Conservation (phyloP, 37 sponge, comb jelly and placozoan genomes). For the Ephydatia muelleri region DNA sequence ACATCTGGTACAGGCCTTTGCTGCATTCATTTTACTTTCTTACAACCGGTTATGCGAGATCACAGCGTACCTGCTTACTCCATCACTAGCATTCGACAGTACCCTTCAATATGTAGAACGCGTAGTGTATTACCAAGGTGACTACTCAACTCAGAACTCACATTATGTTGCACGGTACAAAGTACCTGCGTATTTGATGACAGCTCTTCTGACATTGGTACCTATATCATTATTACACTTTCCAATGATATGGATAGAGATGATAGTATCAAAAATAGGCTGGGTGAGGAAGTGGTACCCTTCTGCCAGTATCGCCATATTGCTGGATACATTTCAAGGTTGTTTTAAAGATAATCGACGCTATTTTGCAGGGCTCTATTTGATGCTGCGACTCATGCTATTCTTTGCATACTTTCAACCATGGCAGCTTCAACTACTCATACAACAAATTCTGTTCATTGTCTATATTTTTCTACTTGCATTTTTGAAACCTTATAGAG, state of each 20-base stretch:
- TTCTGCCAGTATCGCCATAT: too few species aligned
- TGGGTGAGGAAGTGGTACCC: conserved; percentile 13
- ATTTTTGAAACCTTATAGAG: conserved; percentile 42
- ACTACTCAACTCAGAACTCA: not conserved
- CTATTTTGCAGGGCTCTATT: too few species aligned
- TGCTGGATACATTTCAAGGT: conserved; percentile 53
- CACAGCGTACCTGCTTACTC: conserved; percentile 36
- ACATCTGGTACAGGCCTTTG: conserved; percentile 43
- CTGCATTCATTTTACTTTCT: conserved; percentile 56
- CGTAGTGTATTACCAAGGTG: conserved; percentile 27
- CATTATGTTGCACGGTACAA: conserved; percentile 16
- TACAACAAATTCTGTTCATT: conserved; percentile 11
- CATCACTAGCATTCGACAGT: not conserved
- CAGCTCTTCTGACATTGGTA: conserved; percentile 25
- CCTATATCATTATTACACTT: conserved; percentile 29
- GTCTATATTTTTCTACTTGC: conserved; percentile 16
- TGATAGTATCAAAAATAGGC: not conserved
- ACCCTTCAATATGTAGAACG: not conserved
- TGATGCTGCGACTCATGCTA: conserved; percentile 31
- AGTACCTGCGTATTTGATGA: conserved; percentile 17
- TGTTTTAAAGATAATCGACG: too few species aligned
- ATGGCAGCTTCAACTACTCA: not conserved
- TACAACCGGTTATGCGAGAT: conserved; percentile 39
- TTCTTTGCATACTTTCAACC: conserved; percentile 5
- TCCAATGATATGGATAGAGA: conserved; percentile 38